Evolutionary conservation across 2,888 invertebrate genomes (phyloP), one percentile per base, ranked within the genome.

Genomic region (Drosophila pseudotalamancana): DNA sequence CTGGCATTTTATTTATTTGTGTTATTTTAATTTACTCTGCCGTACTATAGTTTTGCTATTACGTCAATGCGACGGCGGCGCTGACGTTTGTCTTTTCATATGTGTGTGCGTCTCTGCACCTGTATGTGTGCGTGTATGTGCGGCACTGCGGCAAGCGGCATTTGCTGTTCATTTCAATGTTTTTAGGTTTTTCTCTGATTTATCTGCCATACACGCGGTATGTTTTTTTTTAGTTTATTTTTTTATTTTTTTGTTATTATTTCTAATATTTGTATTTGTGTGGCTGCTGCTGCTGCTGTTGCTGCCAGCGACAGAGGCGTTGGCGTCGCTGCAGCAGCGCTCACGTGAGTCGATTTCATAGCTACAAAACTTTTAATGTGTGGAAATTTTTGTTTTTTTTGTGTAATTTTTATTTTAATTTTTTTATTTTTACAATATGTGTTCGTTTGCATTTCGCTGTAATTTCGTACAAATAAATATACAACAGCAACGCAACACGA

Each of bases 401-500:
- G 0, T 9, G 8, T 18, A 27, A n/a, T 18, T 60, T 23, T 53
- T 60, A 14, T 40, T 40, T 29, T 19, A 11, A 27, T 43, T 29
- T 42, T 11, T 43, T n/a, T n/a, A n/a, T n/a, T n/a, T n/a, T n/a
- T n/a, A n/a, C n/a, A 43, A 18, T 29, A 27, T 27, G 27, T 25
- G 40, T 25, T 18, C 18, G 45, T 51, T 72, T 72, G 72, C 72
- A 61, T 64, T 69, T 76, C 42, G 56, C 19, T 80, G 80, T 86
- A 80, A 80, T 86, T 80, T 77, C 65, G 74, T 86, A 86, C 77
- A 80, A 80, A 86, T 80, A 80, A 86, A 87, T 63, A 87, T 64
- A 73, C 63, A 42, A 64, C 46, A 37, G 37, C 48, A 49, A n/a
- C 25, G 16, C 49, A 56, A 37, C 35, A 21, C 51, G 49, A 40